Evolutionary conservation across 1,140 invertebrate genomes (phyloP), one percentile per base, ranked within the genome.

Genomic region (Calycopis cecrops): DNA sequence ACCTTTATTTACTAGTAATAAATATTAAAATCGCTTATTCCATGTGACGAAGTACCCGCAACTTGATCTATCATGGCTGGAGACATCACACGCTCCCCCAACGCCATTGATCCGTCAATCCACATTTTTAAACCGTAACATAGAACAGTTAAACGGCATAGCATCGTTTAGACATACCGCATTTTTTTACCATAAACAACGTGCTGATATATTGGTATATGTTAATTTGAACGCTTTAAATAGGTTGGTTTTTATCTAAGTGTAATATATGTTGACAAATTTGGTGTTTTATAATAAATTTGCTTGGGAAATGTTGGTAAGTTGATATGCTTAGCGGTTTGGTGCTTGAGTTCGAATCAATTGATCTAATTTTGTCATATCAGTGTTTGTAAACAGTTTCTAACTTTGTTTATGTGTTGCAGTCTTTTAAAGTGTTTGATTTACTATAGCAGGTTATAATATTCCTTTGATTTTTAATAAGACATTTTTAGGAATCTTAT

Each of bases 31-130:
- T 16, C n/a, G 14, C 35, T 28, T 9, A 37, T 16, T 16, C 11
- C n/a, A 28, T 12, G 17, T 52, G 35, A 28, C 18, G 40, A 37
- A 38, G 38, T 38, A 18, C 17, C 14, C 12, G 14, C 14, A 52
- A 40, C 51, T 52, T 52, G 59, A 57, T 61, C 54, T 57, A 37
- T 28, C 2, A 28, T 21, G 17, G 18, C n/a, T 40, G 18, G n/a
- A 42, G 18, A 47, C 48, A 52, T 60, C 53, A 28, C 2, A 52
- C 48, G 35, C 40, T 33, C 7, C 37, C 35, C 16, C 38, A 12
- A 42, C 28, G 49, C 62, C 59, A 64, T 65, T 65, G 51, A 65
- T 35, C 37, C 47, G 62, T 60, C 62, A 60, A 57, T 65, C 55
- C 44, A 51, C 17, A 48, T 56, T 52, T 61, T 57, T 55, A 60